These are phyloP conservation scores for Oenanthe melanoleuca DNA, from an alignment of 2,113 vertebrate genomes.

Conservation along the genomic window DNA sequence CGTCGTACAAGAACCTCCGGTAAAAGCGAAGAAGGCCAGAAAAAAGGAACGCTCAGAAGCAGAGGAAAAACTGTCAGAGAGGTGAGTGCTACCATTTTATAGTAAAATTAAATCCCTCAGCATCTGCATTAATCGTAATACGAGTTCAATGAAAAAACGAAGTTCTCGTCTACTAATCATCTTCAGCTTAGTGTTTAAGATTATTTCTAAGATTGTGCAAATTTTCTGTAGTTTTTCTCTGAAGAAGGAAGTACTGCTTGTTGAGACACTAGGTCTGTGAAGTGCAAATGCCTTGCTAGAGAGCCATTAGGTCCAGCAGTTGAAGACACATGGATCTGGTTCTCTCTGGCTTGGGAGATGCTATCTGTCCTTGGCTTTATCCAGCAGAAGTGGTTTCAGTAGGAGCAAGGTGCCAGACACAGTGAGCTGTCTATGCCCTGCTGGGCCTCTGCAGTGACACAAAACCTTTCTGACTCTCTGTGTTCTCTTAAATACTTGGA, in stretches of 20 bases:
- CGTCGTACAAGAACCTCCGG: not conserved
- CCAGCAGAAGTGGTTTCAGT: not conserved
- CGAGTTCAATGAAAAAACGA: accelerated
- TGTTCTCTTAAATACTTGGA: accelerated
- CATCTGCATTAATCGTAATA: accelerated
- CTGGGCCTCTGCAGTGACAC: not conserved
- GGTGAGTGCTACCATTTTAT: constrained; percentile 64
- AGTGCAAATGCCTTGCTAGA: too few relatives aligned
- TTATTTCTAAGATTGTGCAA: not conserved
- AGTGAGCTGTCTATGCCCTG: accelerated
- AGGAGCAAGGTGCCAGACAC: not conserved
- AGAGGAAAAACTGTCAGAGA: constrained; percentile 73
- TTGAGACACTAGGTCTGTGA: accelerated
- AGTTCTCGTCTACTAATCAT: accelerated
- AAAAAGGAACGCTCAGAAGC: constrained; percentile 65
- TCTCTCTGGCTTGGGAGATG: accelerated
- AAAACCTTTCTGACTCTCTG: accelerated
- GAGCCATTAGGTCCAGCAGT: accelerated
- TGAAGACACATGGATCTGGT: not conserved
- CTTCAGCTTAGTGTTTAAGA: not conserved
- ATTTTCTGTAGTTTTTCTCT: not conserved
- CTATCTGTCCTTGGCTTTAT: not conserved
- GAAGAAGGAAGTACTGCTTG: not conserved
- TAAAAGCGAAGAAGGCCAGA: constrained; percentile 42
- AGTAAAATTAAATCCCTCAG: accelerated